Base-by-base conservation (phyloP, 1,140 invertebrate species). In the Gryllus bimaculatus region DNA sequence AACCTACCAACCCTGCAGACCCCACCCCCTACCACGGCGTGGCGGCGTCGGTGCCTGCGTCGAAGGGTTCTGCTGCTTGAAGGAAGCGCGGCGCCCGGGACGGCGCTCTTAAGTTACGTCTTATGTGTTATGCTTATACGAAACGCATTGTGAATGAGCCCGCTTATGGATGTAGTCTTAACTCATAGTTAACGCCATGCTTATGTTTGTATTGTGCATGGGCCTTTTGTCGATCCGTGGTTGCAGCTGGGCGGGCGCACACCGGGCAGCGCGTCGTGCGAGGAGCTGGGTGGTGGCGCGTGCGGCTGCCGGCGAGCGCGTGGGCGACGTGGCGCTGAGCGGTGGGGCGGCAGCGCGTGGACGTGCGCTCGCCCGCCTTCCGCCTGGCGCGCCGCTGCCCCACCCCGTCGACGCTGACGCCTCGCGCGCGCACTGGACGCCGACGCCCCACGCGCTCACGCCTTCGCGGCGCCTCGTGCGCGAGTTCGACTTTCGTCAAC, bases 231-330 rank as follows among this genome's bases (percentile, higher is more conserved):
- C n/a, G n/a, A n/a, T n/a, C n/a, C n/a, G n/a, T 88, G 89, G 18
- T 88, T 88, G n/a, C 83, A 95, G 93, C 94, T 97, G 90, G 92
- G 94, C 0, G 91, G 91, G 79, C 96, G 96, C 85, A 96, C 92
- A 12, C 90, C 93, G 48, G 86, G 90, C 0, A 93, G 93, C 1
- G 88, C 93, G 0, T 96, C 95, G 83, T 97, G 95, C 84, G 95
- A 97, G 84, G 92, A 94, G 85, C 90, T 97, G 84, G 88, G 88
- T 95, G 7, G 85, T 97, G 0, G 95, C 89, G 89, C 78, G 89
- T 97, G 8, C 86, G 90, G 81, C 85, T 97, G 84, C 92, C 93
- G 0, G 89, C 18, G 94, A 95, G 84, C 88, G 88, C 79, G 84
- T 86, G 47, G 90, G 90, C 82, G 87, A 90, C 79, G 88, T 94